Conservation (phyloP, 2,888 invertebrate genomes). For the Xanthorhoe designata region DNA sequence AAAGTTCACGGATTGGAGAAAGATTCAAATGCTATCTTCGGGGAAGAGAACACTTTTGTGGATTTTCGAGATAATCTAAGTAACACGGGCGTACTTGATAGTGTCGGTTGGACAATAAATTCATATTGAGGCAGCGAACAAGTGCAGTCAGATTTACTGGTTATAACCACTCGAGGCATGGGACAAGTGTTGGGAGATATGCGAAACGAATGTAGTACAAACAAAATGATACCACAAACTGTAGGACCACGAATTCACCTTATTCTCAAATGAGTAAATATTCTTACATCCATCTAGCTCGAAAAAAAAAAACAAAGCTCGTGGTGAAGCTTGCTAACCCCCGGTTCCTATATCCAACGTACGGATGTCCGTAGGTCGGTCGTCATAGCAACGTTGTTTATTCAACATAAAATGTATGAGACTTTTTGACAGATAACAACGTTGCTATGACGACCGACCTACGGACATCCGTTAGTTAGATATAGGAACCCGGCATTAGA, state of each 20-base stretch:
- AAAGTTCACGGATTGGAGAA: background rate
- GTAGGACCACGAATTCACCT: background rate
- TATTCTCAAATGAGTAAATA: too few species aligned
- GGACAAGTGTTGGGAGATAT: slow-evolving; percentile 52
- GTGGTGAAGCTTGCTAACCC: too few species aligned
- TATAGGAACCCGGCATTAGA: too few species aligned
- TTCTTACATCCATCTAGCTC: too few species aligned
- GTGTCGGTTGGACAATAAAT: slow-evolving; percentile 70
- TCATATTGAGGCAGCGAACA: slow-evolving; percentile 66
- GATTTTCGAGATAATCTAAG: slow-evolving; percentile 36
- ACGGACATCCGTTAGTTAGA: too few species aligned
- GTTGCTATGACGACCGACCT: too few species aligned
- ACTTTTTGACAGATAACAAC: too few species aligned
- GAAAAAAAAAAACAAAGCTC: too few species aligned
- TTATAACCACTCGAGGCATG: slow-evolving; percentile 65
- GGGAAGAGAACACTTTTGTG: slow-evolving; percentile 5
- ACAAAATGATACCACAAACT: background rate
- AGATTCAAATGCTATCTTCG: background rate
- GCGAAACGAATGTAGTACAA: slow-evolving; percentile 27
- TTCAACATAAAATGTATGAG: too few species aligned
- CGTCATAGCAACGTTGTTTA: too few species aligned
- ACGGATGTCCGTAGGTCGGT: too few species aligned
- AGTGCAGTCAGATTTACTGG: slow-evolving; percentile 70
- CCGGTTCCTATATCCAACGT: too few species aligned
- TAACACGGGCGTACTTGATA: slow-evolving; percentile 65